These are phyloP conservation scores for Epinephelus lanceolatus DNA, from an alignment of 2,113 vertebrate species.

Conservation along the genomic window DNA sequence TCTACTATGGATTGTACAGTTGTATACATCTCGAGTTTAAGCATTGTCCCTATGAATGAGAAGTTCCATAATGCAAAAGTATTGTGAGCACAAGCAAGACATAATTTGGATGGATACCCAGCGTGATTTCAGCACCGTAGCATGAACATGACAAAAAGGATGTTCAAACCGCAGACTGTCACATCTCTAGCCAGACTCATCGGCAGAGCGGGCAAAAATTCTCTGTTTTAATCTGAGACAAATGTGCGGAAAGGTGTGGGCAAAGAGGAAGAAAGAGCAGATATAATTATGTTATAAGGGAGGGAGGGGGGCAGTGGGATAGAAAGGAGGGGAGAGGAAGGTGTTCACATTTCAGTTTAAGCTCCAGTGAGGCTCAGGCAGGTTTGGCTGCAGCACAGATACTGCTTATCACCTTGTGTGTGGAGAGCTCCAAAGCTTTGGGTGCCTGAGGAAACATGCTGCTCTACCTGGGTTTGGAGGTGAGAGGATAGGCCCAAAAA, in stretches of 20 bases:
- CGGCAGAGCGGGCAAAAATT: slow-evolving; percentile 30
- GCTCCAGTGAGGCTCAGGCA: slow-evolving; percentile 46
- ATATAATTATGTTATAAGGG: slow-evolving; percentile 66
- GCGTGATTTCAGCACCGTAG: slow-evolving; percentile 31
- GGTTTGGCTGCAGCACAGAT: slow-evolving; percentile 63
- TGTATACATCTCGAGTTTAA: not conserved
- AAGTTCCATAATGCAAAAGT: slow-evolving; percentile 18
- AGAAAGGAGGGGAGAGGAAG: slow-evolving; percentile 35
- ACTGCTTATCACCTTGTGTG: slow-evolving; percentile 47
- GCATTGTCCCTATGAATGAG: slow-evolving; percentile 32
- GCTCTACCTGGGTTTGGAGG: slow-evolving; percentile 21
- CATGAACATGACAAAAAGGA: slow-evolving; percentile 53
- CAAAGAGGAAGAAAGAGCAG: slow-evolving; percentile 61
- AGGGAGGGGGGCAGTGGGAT: slow-evolving; percentile 11
- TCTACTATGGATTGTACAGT: not conserved
- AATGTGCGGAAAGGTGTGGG: slow-evolving; percentile 65
- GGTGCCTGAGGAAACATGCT: slow-evolving; percentile 45
- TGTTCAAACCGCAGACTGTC: slow-evolving; percentile 54
- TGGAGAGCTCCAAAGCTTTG: slow-evolving; percentile 46
- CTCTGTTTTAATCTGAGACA: slow-evolving; percentile 62
- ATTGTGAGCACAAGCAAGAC: slow-evolving; percentile 32
- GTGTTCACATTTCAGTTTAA: slow-evolving; percentile 56
- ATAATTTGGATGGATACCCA: slow-evolving; percentile 43
- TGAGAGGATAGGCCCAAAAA: slow-evolving; percentile 21
- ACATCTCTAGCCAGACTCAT: slow-evolving; percentile 63